phyloP scores from a whole-genome alignment of 2,888 invertebrate genomes.

The Metacarcinus magister region DNA sequence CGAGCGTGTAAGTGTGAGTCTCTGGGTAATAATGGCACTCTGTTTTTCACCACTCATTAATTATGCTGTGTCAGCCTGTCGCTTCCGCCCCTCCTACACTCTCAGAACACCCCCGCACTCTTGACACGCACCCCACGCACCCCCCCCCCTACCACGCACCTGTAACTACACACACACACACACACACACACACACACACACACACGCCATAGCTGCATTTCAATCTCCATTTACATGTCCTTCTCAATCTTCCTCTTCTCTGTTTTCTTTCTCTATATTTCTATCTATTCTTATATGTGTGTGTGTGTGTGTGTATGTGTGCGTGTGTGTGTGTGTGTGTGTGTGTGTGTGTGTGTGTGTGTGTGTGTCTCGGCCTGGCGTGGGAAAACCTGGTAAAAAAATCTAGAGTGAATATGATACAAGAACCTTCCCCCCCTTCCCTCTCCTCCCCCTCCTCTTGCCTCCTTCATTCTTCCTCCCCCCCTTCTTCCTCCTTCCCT shows the following conservation, averaged over 20 bases:
- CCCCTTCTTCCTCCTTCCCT: background rate
- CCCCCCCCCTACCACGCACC: slow-evolving; percentile 9
- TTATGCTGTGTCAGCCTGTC: slow-evolving; percentile 58
- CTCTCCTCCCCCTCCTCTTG: background rate
- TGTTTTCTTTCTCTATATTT: background rate
- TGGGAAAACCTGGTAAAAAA: slow-evolving; percentile 59
- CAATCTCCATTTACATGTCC: background rate
- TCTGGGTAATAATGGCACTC: slow-evolving; percentile 51
- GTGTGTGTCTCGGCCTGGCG: slow-evolving; percentile 33
- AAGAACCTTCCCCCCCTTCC: background rate
- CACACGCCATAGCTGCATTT: background rate
- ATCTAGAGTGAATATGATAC: slow-evolving; percentile 5
- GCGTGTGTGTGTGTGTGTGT: slow-evolving; percentile 50
- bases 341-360: slow-evolving; percentile 43
- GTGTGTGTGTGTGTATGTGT: slow-evolving; percentile 1
- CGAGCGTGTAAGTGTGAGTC: slow-evolving; percentile 62
- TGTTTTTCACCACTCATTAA: slow-evolving; percentile 70
- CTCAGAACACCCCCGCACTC: background rate
- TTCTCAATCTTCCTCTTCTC: background rate
- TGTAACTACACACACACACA: background rate
- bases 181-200: background rate
- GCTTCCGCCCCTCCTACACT: slow-evolving; percentile 7
- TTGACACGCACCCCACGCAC: background rate
- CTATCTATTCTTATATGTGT: background rate
- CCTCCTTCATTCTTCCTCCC: background rate